Conservation (phyloP, 2,113 vertebrate genomes). For the Osmerus mordax region DNA sequence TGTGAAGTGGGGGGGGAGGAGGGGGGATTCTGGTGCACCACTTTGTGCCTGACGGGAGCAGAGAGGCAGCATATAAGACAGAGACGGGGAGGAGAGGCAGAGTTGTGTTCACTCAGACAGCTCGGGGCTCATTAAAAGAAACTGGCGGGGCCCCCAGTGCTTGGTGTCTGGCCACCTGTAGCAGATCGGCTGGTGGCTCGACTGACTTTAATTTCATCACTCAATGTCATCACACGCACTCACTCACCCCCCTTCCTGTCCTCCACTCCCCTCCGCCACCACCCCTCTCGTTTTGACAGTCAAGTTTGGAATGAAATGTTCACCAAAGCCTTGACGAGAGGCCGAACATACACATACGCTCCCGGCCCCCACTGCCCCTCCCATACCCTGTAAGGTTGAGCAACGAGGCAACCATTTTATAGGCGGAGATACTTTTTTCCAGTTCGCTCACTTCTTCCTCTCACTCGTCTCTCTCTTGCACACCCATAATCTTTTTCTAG, state of each 20-base stretch:
- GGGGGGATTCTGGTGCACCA: constrained; percentile 25
- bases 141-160: background rate
- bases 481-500: constrained; percentile 31
- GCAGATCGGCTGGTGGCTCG: constrained; percentile 42
- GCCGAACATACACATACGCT: constrained; percentile 47
- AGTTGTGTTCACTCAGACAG: constrained; percentile 55
- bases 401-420: constrained; percentile 42
- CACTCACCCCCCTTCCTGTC: too few relatives aligned
- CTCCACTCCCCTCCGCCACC: too few relatives aligned
- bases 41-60: constrained; percentile 41
- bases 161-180: constrained; percentile 22
- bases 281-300: constrained; percentile 48
- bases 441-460: constrained; percentile 23
- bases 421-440: background rate
- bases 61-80: constrained; percentile 20
- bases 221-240: constrained; percentile 30
- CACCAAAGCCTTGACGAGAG: constrained; percentile 47
- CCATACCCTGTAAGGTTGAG: constrained; percentile 2
- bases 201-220: constrained; percentile 45
- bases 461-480: too few relatives aligned
- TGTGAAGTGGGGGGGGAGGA: background rate
- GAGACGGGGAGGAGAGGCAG: constrained; percentile 44
- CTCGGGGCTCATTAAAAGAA: constrained; percentile 62
- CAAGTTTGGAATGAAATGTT: constrained; percentile 63
- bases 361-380: background rate